Evolutionary conservation across 2,888 invertebrate genomes (phyloP), one percentile per base, ranked within the genome.

Genomic region (Rhyacophila evoluta): DNA sequence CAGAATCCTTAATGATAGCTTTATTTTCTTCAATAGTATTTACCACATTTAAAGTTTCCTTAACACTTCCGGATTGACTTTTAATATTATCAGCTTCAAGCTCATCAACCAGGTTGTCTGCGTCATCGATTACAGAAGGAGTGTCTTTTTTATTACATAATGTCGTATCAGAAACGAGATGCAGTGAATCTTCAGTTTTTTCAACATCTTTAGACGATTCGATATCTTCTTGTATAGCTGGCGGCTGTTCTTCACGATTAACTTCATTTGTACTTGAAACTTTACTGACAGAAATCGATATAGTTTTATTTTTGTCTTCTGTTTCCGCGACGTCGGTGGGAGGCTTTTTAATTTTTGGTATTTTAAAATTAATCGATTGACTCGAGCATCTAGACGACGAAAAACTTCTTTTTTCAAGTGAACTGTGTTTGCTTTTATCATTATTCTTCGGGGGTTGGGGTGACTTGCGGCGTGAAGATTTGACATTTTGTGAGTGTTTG

Each of bases 311-410:
- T 55, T 28, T 3, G n/a, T 28, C n/a, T 3, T n/a, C 28, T 37
- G 15, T 12, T 37, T 78, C 78, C 33, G 75, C 80, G 75, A 84
- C 84, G 75, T 85, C 85, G 55, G 80, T 83, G 3, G 83, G 80
- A 28, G 72, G 77, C 37, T 87, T 86, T 85, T 89, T 89, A 55
- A 89, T 87, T 85, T 90, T 89, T 0, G 89, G 89, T 82, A 89
- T 89, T 84, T 88, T 89, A 81, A 89, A 90, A 83, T 89, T 89
- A 85, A 77, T 27, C 55, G 74, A 8, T 67, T 74, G 28, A 8
- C 38, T 28, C 1, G 39, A 19, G 8, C 37, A 69, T 55, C 55
- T 75, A 1, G 38, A 38, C 28, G 71, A 71, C 10, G 75, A 27
- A 4, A 70, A 75, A 37, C 75, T 74, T 68, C 68, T 70, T n/a